Conservation (phyloP, 2,113 vertebrate species). For the Copsychus sechellarum region DNA sequence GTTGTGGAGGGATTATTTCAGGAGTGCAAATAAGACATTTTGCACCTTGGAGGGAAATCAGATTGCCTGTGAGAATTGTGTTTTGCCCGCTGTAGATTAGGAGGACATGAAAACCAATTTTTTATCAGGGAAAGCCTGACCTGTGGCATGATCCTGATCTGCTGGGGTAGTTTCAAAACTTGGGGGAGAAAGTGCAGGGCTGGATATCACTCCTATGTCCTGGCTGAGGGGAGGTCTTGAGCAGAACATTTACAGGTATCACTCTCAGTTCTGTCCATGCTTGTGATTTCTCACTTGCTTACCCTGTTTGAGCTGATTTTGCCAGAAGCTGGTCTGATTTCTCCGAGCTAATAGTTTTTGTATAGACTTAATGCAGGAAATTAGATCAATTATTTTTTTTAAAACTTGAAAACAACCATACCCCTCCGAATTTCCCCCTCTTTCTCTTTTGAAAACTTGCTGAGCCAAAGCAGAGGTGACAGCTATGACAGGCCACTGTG, state of each 20-base stretch:
- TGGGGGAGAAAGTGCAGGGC: not conserved
- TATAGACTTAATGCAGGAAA: fast-evolving
- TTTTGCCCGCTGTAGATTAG: not conserved
- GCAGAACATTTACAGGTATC: not conserved
- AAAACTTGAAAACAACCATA: fast-evolving
- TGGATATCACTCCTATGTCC: not conserved
- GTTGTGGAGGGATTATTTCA: not conserved
- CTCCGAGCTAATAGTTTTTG: fast-evolving
- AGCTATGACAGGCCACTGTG: not conserved
- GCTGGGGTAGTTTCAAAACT: not conserved
- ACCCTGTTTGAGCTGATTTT: not conserved
- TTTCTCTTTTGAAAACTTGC: not conserved
- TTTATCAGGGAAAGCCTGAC: not conserved
- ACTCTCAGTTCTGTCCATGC: fast-evolving
- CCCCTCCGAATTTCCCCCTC: not conserved
- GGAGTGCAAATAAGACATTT: not conserved
- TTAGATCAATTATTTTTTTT: not conserved
- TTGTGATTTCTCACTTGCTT: fast-evolving
- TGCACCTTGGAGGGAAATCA: not conserved
- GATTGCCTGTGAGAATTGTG: not conserved
- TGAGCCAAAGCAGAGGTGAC: not conserved
- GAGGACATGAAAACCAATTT: not conserved
- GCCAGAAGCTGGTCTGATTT: not conserved
- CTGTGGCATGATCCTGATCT: not conserved
- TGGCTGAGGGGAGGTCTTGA: not conserved